A percentile compares a stretch with the other conserved stretches of the same genome.
Conservation (phyloP, 37 sponge, comb jelly and placozoan genomes). For the Beroe forskalii region DNA sequence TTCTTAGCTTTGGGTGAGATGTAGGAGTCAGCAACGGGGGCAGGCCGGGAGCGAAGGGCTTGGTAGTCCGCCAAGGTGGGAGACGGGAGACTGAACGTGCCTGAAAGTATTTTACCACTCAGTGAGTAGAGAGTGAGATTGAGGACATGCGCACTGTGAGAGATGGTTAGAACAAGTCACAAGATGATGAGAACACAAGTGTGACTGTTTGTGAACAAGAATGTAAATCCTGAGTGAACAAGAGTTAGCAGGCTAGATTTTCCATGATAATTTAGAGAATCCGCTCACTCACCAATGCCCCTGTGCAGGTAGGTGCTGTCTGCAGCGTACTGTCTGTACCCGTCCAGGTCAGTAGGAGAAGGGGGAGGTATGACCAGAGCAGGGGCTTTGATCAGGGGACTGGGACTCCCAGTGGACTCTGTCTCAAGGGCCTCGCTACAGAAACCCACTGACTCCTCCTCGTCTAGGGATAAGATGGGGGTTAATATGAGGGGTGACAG, state of each 20-base stretch:
- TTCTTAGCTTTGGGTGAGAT: constrained; percentile 8
- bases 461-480: too few relatives aligned
- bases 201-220: too few relatives aligned
- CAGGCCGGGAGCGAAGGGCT: background rate
- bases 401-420: background rate
- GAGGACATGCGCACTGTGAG: too few relatives aligned
- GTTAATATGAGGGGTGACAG: too few relatives aligned
- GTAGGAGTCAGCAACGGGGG: constrained; percentile 46
- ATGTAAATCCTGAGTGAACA: too few relatives aligned
- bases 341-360: background rate
- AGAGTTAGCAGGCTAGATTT: too few relatives aligned
- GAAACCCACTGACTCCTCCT: constrained; percentile 19
- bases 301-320: constrained; percentile 43
- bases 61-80: background rate
- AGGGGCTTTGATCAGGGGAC: background rate
- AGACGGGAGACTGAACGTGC: background rate
- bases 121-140: too few relatives aligned
- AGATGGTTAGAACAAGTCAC: too few relatives aligned
- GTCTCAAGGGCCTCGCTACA: background rate
- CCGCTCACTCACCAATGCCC: constrained; percentile 53
- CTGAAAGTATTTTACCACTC: too few relatives aligned
- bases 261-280: too few relatives aligned
- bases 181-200: too few relatives aligned
- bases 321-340: constrained; percentile 32
- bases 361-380: constrained; percentile 1